A percentile compares a stretch with the other conserved stretches of the same genome.
Evolutionary conservation across 1,140 invertebrate species (phyloP).

Genomic region (Oryctes rhinoceros): DNA sequence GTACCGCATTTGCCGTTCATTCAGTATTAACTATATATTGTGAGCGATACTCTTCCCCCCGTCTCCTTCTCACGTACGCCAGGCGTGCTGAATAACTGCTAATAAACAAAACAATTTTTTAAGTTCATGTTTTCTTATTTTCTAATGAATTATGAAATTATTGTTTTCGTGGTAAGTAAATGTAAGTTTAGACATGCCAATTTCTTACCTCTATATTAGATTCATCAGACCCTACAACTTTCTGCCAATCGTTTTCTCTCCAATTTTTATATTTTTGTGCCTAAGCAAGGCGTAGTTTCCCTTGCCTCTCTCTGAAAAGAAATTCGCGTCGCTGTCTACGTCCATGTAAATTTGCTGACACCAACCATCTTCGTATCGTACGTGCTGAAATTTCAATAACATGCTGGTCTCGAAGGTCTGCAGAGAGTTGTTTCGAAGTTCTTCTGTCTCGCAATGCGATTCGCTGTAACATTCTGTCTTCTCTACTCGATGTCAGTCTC

Average conservation of each 20-base stretch:
- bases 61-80: background rate
- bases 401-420: background rate
- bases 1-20: background rate
- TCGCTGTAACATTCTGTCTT: background rate
- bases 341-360: constrained; percentile 1
- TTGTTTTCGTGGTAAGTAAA: background rate
- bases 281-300: constrained; percentile 25
- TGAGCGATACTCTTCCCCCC: background rate
- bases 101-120: background rate
- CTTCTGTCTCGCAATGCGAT: constrained; percentile 19
- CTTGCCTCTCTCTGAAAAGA: constrained; percentile 8
- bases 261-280: background rate
- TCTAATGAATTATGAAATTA: background rate
- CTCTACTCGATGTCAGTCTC: background rate
- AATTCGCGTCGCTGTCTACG: background rate
- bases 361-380: constrained; percentile 11
- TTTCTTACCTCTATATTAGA: background rate
- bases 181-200: background rate
- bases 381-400: constrained; percentile 11
- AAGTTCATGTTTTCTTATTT: background rate
- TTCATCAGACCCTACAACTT: background rate
- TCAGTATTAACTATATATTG: background rate
- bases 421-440: background rate
- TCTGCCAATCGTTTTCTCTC: background rate
- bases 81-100: constrained; percentile 12